A percentile compares a stretch with the other conserved stretches of the same genome.
phyloP scores from a whole-genome alignment of 2,888 invertebrate genomes.

The Agriotes lineatus region DNA sequence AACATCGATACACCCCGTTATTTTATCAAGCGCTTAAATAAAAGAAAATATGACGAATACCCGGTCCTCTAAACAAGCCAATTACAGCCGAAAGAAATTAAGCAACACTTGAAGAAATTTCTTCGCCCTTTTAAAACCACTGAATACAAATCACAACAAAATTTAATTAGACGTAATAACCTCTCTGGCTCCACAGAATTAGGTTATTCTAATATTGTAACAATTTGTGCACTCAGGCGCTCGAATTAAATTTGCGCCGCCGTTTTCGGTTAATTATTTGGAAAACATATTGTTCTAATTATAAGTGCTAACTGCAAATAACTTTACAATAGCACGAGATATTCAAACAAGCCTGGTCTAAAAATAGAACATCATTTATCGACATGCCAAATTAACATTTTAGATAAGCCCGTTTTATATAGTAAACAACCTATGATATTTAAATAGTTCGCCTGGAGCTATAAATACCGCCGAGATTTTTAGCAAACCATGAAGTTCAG shows the following conservation, averaged over 20 bases:
- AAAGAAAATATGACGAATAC: background rate
- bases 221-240: constrained; percentile 39
- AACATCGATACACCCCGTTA: background rate
- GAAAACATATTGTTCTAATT: constrained; percentile 39
- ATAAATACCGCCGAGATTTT: too few species aligned
- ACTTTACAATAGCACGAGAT: background rate
- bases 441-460: background rate
- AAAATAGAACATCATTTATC: constrained; percentile 7
- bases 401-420: background rate
- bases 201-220: constrained; percentile 44
- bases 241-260: constrained; percentile 39
- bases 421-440: constrained; percentile 10
- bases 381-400: constrained; percentile 18
- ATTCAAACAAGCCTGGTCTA: background rate
- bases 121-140: constrained; percentile 31
- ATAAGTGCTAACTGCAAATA: background rate
- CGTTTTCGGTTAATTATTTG: constrained; percentile 36
- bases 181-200: constrained; percentile 33
- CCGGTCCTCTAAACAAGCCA: background rate
- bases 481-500: too few species aligned
- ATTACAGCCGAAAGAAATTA: constrained; percentile 16
- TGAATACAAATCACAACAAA: constrained; percentile 43
- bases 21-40: background rate
- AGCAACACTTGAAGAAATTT: constrained; percentile 26
- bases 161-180: constrained; percentile 45